Percentiles rank a stretch among this genome's conserved stretches.
Conservation (phyloP, 2,888 invertebrate genomes). For the Phortica magna region DNA sequence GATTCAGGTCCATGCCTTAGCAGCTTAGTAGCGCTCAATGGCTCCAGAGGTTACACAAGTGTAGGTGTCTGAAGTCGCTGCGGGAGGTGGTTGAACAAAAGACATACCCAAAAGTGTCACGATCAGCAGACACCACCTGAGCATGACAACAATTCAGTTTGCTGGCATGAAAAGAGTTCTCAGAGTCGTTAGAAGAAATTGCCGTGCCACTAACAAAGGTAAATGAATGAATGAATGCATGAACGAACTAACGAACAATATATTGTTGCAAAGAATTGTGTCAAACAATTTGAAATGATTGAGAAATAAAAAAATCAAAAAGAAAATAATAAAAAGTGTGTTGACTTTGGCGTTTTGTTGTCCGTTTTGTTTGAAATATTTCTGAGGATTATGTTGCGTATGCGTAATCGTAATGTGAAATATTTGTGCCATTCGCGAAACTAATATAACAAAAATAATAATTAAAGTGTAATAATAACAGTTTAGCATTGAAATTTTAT, state of each 20-base stretch:
- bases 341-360: not conserved
- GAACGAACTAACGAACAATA: not conserved
- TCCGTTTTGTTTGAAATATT: not conserved
- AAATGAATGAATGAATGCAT: not conserved
- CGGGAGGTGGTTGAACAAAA: not conserved
- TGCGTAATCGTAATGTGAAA: not conserved
- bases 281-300: conserved; percentile 3
- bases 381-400: conserved; percentile 14
- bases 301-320: not conserved
- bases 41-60: too few relatives aligned
- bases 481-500: too few relatives aligned
- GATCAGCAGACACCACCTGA: conserved; percentile 7
- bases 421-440: not conserved
- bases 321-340: conserved; percentile 2
- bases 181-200: not conserved
- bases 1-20: conserved; percentile 10
- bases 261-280: conserved; percentile 5
- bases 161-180: not conserved
- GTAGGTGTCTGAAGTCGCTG: not conserved
- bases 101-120: conserved; percentile 8
- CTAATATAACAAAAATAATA: too few relatives aligned
- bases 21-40: not conserved
- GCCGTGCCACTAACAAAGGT: not conserved
- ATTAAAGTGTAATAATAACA: too few relatives aligned
- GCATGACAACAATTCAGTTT: conserved; percentile 15